Conservation (phyloP, 2,113 vertebrate species). For the Peucedramus taeniatus region DNA sequence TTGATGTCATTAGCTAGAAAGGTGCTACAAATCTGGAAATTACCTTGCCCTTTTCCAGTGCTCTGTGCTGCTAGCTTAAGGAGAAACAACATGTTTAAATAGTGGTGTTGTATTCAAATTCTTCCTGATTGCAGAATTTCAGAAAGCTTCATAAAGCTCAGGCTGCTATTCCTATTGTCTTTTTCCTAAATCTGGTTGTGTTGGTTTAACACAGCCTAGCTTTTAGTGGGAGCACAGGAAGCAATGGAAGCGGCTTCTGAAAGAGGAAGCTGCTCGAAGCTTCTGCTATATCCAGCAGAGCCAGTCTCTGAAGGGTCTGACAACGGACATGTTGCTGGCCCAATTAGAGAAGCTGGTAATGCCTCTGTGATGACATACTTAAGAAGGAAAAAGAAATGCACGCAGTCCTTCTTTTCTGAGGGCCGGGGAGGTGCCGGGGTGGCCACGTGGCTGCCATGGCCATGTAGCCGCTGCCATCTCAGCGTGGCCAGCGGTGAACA, state of each 20-base stretch:
- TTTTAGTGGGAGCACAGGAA: not conserved
- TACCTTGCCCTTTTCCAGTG: not conserved
- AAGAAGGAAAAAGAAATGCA: not conserved
- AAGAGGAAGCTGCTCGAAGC: not conserved
- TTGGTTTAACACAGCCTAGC: not conserved
- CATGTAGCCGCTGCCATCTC: rapidly evolving
- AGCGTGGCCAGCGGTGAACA: rapidly evolving
- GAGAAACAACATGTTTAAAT: not conserved
- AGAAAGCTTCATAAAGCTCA: not conserved
- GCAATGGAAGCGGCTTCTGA: not conserved
- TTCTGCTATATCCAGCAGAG: not conserved
- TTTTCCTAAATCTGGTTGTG: not conserved
- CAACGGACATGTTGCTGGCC: too few relatives aligned
- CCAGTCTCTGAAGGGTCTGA: not conserved
- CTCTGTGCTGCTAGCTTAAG: not conserved
- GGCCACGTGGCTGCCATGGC: too few relatives aligned
- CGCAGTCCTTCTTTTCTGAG: rapidly evolving
- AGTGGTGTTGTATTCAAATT: not conserved
- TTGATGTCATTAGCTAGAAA: not conserved
- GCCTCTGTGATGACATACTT: not conserved
- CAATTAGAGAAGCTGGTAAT: not conserved
- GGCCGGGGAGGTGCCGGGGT: rapidly evolving
- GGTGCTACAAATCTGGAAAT: not conserved
- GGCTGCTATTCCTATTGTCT: not conserved
- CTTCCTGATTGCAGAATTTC: not conserved